Base-by-base conservation (phyloP, 2,113 vertebrate genomes). In the Macquaria ambigua region DNA sequence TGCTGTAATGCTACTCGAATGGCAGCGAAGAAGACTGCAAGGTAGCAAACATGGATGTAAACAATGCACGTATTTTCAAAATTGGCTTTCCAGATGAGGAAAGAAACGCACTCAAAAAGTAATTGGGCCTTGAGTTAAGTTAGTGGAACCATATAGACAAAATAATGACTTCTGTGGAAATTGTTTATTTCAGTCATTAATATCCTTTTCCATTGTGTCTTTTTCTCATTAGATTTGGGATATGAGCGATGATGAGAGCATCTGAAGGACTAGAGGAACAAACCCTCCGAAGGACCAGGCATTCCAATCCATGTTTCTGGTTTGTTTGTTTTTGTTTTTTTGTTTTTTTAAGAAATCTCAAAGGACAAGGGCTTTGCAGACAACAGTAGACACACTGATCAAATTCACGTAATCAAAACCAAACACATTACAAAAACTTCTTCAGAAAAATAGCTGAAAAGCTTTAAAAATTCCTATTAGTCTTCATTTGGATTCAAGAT, bases 241-340 rank as follows among this genome's bases (percentile, higher is more conserved):
- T 89, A 98, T 99, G 98, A 99, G 98, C 0, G 98, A 99, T 16
- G 98, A 99, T 4, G 98, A 99, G 93, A 98, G 97, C 28, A 85
- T 99, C 77, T 99, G 95, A 98, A 69, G 61, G 52, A 59, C 67
- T 9, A 77, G 10, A 48, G 6, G 31, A 81, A 21, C 50, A 20
- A 52, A 58, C 53, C 4, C 18, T 16, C 11, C 2, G 8, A 71
- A 43, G 67, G 50, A 58, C 56, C 9, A 21, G 55, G 75, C 71
- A n/a, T 69, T 68, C 50, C 64, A 14, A n/a, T 56, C 23, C 52
- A 15, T 18, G 4, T 25, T 80, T 69, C 8, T 63, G 16, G 34
- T 34, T 34, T 43, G 39, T 41, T 10, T 43, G 43, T 12, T 46
- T 10, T 59, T 11, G 28, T 31, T 31, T 31, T 31, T 72, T 58